Evolutionary conservation across 2,113 vertebrate species (phyloP).

Genomic region (Brienomyrus brachyistius): DNA sequence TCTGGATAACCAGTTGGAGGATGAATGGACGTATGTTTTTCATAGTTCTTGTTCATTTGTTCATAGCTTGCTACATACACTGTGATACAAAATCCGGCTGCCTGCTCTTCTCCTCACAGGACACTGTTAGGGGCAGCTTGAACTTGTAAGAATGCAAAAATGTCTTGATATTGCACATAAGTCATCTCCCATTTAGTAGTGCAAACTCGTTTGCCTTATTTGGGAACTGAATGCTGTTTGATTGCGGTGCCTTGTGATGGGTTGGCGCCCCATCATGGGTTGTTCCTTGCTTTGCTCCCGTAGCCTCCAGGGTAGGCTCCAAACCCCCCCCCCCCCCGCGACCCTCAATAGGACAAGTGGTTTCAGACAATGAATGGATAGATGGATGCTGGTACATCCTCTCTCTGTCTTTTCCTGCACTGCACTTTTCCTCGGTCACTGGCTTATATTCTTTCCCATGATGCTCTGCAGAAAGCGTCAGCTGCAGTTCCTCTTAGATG

Average conservation of each 20-base stretch:
- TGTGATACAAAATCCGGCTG: background rate
- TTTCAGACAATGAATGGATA: too few relatives aligned
- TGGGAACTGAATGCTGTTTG: background rate
- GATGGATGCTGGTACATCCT: background rate
- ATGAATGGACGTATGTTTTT: background rate
- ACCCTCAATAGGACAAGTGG: too few relatives aligned
- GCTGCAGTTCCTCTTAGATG: slow-evolving; percentile 77
- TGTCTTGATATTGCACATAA: background rate
- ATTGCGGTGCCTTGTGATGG: too few relatives aligned
- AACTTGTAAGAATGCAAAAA: background rate
- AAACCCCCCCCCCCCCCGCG: too few relatives aligned
- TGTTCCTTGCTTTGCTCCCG: too few relatives aligned
- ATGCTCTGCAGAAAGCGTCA: slow-evolving; percentile 75
- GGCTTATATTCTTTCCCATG: slow-evolving; percentile 13
- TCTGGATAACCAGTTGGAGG: background rate
- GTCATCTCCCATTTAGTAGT: background rate
- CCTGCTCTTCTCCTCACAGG: background rate
- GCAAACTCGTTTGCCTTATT: background rate
- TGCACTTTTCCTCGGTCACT: background rate
- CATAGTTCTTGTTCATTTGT: background rate
- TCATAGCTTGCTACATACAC: background rate
- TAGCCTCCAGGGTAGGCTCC: too few relatives aligned
- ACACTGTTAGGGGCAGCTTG: background rate
- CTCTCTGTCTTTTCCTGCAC: background rate
- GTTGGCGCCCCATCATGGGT: too few relatives aligned